Evolutionary conservation across 2,797 vertebrate species (phyloP).

Genomic region (Ispidina lecontei): DNA sequence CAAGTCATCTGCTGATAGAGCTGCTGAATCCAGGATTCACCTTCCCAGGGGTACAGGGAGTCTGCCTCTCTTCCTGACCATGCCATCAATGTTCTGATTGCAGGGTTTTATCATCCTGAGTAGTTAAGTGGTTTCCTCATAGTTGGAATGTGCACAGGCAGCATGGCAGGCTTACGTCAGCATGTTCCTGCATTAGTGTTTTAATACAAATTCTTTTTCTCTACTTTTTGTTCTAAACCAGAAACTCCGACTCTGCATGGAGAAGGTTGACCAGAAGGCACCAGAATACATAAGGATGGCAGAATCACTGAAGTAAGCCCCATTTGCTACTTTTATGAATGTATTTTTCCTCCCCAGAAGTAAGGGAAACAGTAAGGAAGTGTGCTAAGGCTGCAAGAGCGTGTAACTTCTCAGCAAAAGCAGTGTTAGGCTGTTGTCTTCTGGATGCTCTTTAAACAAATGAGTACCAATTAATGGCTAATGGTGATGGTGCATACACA

Average conservation of each 20-base stretch:
- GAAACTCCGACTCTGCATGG: conserved; percentile 94
- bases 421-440: not conserved
- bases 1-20: not conserved
- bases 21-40: not conserved
- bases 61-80: not conserved
- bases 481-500: not conserved
- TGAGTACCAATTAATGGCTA: not conserved
- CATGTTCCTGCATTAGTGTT: not conserved
- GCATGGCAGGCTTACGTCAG: not conserved
- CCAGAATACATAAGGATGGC: conserved; percentile 96
- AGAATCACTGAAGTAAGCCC: conserved; percentile 92
- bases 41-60: not conserved
- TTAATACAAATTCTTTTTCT: not conserved
- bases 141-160: not conserved
- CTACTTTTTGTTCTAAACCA: conserved; percentile 59
- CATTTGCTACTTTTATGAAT: not conserved
- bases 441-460: not conserved
- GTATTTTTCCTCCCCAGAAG: not conserved
- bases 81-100: not conserved
- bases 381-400: not conserved
- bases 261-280: conserved; percentile 93
- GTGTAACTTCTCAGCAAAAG: not conserved
- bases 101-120: not conserved
- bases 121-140: not conserved
- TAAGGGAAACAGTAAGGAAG: not conserved